These are phyloP conservation scores for Peribatodes rhomboidaria DNA, from an alignment of 2,888 invertebrate species.

Conservation along the genomic window DNA sequence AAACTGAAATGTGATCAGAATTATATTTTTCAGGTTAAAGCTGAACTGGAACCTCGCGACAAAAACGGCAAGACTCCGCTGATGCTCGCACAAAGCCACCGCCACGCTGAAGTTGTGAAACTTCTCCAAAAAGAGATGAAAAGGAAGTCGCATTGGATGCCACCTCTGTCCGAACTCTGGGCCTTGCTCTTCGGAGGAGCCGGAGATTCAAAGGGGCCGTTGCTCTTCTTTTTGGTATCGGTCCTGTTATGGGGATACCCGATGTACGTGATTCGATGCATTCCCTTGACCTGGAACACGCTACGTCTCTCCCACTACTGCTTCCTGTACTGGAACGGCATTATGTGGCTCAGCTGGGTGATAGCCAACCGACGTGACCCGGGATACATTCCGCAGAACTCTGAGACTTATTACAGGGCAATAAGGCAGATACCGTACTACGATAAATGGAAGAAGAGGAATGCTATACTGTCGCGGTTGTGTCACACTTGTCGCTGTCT, in stretches of 20 bases:
- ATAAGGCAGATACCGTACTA: constrained; percentile 97
- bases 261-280: constrained; percentile 96
- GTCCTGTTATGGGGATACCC: constrained; percentile 97
- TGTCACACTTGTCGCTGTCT: constrained; percentile 97
- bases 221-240: constrained; percentile 94
- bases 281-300: constrained; percentile 96
- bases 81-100: constrained; percentile 95
- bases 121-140: constrained; percentile 93
- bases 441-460: constrained; percentile 96
- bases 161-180: constrained; percentile 95
- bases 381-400: constrained; percentile 95
- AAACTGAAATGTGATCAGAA: constrained; percentile 2
- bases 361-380: constrained; percentile 96
- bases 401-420: constrained; percentile 95
- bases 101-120: constrained; percentile 94
- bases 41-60: constrained; percentile 94
- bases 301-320: constrained; percentile 94
- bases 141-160: constrained; percentile 94
- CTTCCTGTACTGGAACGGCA: constrained; percentile 95
- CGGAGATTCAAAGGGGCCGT: constrained; percentile 95
- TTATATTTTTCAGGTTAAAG: constrained; percentile 88
- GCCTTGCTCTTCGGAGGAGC: constrained; percentile 95
- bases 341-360: constrained; percentile 98
- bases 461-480: constrained; percentile 92
- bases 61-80: constrained; percentile 97